Evolutionary conservation across 2,113 vertebrate species (phyloP).

Genomic region (human (Homo sapiens)): DNA sequence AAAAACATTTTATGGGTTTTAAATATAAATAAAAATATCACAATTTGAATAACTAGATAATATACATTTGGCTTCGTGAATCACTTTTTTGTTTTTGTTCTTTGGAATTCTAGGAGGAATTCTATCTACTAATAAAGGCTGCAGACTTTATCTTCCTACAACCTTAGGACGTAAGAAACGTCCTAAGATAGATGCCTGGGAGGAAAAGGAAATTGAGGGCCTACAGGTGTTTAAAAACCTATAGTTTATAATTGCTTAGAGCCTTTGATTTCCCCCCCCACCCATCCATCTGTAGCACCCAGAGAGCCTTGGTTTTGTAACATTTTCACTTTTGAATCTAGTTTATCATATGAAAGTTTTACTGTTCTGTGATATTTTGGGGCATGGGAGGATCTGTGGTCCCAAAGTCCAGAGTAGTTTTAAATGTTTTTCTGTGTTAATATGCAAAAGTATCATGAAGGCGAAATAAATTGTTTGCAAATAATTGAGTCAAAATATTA

Average conservation of each 20-base stretch:
- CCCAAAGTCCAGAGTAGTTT: not conserved
- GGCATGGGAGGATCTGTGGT: too few species aligned
- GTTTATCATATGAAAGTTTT: not conserved
- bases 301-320: not conserved
- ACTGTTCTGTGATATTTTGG: not conserved
- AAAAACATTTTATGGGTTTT: not conserved
- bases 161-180: not conserved
- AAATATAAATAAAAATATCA: not conserved
- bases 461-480: not conserved
- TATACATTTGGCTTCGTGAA: too few species aligned
- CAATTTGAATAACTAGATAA: not conserved
- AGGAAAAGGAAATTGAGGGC: not conserved
- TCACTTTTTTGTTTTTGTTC: not conserved
- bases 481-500: not conserved
- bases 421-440: not conserved
- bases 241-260: not conserved
- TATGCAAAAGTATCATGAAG: not conserved
- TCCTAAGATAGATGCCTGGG: not conserved
- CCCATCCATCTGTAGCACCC: too few species aligned
- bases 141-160: not conserved
- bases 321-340: not conserved
- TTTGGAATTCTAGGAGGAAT: not conserved
- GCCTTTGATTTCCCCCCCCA: too few species aligned
- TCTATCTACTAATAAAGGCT: not conserved
- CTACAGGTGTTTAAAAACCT: not conserved